Conservation (phyloP, 2,113 vertebrate genomes). For the Malurus cyaneus region DNA sequence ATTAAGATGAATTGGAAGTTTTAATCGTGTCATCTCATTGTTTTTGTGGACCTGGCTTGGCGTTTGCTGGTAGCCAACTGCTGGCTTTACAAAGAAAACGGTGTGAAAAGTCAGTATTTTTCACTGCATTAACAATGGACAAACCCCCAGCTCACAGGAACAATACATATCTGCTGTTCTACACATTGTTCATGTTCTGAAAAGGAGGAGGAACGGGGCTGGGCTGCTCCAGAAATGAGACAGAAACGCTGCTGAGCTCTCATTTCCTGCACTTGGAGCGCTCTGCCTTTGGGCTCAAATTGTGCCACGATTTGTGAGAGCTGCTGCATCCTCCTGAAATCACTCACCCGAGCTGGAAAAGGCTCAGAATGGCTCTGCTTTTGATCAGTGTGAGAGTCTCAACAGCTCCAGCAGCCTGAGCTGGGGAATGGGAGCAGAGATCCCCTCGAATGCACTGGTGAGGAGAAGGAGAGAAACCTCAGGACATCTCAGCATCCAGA, state of each 20-base stretch:
- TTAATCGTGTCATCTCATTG: neutral
- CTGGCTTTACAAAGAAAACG: neutral
- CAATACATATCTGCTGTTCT: neutral
- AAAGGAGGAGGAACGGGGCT: slow-evolving; percentile 47
- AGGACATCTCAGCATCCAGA: neutral
- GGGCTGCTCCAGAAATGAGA: slow-evolving; percentile 46
- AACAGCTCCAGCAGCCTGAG: neutral
- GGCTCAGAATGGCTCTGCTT: neutral
- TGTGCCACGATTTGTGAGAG: neutral
- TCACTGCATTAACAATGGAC: slow-evolving; percentile 13
- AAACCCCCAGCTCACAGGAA: neutral
- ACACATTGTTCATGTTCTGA: neutral
- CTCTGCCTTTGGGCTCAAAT: neutral
- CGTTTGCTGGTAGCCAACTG: neutral
- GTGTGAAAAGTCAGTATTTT: neutral
- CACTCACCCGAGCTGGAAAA: neutral
- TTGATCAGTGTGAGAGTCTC: neutral
- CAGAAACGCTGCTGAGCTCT: slow-evolving; percentile 38
- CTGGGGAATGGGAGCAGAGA: neutral
- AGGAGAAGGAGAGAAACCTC: neutral
- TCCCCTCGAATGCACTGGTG: fast-evolving
- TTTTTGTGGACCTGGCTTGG: neutral
- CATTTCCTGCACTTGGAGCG: neutral
- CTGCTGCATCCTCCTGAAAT: neutral
- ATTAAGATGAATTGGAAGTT: neutral